A percentile compares a stretch with the other conserved stretches of the same genome.
phyloP scores from a whole-genome alignment of 2,797 vertebrate species.

The Cottoperca gobio region DNA sequence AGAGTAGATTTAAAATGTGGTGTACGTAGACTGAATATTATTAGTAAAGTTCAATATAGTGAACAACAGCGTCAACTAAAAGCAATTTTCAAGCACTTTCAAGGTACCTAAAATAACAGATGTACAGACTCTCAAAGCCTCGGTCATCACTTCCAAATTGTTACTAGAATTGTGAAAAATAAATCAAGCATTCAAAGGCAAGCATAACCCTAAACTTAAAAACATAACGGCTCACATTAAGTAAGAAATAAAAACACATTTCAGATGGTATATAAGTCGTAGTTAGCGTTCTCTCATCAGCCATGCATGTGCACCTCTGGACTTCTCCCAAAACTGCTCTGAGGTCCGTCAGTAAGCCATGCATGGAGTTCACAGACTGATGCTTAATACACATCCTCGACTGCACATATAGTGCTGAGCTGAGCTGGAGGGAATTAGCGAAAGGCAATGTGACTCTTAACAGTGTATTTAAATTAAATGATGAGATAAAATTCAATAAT shows the following conservation, averaged over 20 bases:
- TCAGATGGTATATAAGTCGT: not conserved
- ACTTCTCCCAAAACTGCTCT: conserved; percentile 26
- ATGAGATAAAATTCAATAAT: conserved; percentile 33
- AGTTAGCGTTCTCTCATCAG: not conserved
- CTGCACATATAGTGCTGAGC: conserved; percentile 36
- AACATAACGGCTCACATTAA: too few relatives aligned
- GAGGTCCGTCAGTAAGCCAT: conserved; percentile 16
- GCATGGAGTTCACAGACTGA: conserved; percentile 2
- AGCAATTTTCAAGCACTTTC: too few relatives aligned
- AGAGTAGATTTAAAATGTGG: too few relatives aligned
- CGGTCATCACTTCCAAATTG: too few relatives aligned
- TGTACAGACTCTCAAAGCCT: too few relatives aligned
- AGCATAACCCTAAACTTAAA: too few relatives aligned
- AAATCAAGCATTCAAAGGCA: too few relatives aligned
- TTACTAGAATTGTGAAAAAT: too few relatives aligned
- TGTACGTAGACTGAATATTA: not conserved
- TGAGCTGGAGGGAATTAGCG: conserved; percentile 1
- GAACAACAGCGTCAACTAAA: not conserved
- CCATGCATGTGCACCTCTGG: conserved; percentile 29
- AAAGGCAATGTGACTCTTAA: not conserved
- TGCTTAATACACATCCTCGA: conserved; percentile 29
- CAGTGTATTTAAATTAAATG: conserved; percentile 15
- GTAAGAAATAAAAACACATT: too few relatives aligned
- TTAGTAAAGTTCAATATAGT: not conserved
- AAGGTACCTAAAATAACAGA: too few relatives aligned